Conservation (phyloP, 1,140 invertebrate species). For the Cherax destructor region DNA sequence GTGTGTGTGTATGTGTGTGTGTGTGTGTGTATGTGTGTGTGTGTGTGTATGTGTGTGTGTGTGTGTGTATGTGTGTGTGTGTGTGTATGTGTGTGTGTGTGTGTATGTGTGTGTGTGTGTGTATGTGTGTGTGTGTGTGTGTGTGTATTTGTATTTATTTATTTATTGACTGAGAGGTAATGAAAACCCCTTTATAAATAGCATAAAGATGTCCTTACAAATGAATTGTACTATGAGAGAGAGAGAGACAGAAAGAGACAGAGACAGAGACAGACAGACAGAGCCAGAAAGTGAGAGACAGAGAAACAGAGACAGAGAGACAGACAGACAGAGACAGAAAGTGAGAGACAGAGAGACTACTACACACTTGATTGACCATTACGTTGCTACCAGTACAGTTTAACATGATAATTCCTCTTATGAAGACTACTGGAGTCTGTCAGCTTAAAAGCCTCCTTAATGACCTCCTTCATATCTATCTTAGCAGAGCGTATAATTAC, state of each 20-base stretch:
- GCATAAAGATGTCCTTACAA: too few species aligned
- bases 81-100: not conserved
- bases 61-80: not conserved
- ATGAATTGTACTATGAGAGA: too few species aligned
- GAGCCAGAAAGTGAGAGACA: not conserved
- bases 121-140: conserved; percentile 4
- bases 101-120: not conserved
- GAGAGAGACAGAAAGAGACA: not conserved
- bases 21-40: not conserved
- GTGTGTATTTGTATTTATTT: not conserved
- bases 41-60: not conserved
- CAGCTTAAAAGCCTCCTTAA: not conserved
- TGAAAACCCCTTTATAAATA: too few species aligned
- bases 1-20: conserved; percentile 1
- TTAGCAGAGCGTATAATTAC: not conserved
- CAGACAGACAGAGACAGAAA: not conserved
- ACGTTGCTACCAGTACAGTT: not conserved
- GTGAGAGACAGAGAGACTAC: not conserved
- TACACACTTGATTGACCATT: too few species aligned
- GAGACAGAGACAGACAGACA: not conserved
- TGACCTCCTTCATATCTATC: not conserved
- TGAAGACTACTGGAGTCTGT: not conserved
- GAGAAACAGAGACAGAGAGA: not conserved
- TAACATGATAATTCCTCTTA: not conserved
- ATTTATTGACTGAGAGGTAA: not conserved